phyloP scores from a whole-genome alignment of 2,797 vertebrate genomes.

The Meda fulgida region DNA sequence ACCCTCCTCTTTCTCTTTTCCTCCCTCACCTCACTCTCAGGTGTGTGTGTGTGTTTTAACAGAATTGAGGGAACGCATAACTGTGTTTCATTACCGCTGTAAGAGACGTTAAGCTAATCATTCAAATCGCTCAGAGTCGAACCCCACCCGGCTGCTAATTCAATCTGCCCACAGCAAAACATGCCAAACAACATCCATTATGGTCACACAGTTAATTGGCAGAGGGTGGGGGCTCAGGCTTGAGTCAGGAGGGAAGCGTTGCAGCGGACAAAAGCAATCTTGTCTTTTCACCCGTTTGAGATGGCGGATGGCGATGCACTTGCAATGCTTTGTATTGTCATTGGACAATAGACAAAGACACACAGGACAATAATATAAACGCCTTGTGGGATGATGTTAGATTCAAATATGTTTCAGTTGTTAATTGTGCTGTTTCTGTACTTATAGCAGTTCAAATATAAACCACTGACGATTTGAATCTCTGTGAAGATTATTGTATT shows the following conservation, averaged over 20 bases:
- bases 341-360: slow-evolving; percentile 39
- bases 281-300: slow-evolving; percentile 52
- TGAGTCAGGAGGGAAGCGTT: slow-evolving; percentile 30
- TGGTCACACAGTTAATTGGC: slow-evolving; percentile 82
- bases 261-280: slow-evolving; percentile 55
- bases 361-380: slow-evolving; percentile 22
- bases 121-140: slow-evolving; percentile 51
- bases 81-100: slow-evolving; percentile 59
- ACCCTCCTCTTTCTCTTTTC: slow-evolving; percentile 44
- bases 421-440: slow-evolving; percentile 21
- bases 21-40: slow-evolving; percentile 42
- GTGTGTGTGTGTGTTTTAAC: slow-evolving; percentile 45
- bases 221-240: slow-evolving; percentile 55
- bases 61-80: slow-evolving; percentile 49
- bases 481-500: neutral
- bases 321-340: slow-evolving; percentile 47
- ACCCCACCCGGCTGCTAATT: slow-evolving; percentile 75
- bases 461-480: neutral
- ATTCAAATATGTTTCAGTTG: slow-evolving; percentile 19
- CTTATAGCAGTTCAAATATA: slow-evolving; percentile 2
- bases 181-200: slow-evolving; percentile 83
- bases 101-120: slow-evolving; percentile 66
- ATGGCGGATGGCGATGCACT: slow-evolving; percentile 45
- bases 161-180: slow-evolving; percentile 82
- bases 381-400: slow-evolving; percentile 22